phyloP scores from a whole-genome alignment of 35 echinoderm and acorn worm species.

The Stichopus chloronotus region DNA sequence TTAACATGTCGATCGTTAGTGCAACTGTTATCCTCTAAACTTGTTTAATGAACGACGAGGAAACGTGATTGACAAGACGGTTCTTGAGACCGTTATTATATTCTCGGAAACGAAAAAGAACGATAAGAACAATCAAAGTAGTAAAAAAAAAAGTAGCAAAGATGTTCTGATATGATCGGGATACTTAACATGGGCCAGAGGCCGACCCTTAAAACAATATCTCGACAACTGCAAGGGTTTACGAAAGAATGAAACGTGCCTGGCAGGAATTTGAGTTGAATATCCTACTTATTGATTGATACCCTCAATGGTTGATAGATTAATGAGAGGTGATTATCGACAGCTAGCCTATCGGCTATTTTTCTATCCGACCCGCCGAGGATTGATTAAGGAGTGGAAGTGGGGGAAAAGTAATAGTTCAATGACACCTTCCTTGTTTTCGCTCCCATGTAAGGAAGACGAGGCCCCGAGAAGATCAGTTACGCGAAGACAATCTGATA shows the following conservation, averaged over 20 bases:
- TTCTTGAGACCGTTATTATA: too few relatives aligned
- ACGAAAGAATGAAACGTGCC: conserved; percentile 21
- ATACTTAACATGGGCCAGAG: too few relatives aligned
- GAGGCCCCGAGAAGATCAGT: background rate
- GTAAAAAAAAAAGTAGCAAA: too few relatives aligned
- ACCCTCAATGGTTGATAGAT: conserved; percentile 39
- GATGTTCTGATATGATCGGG: too few relatives aligned
- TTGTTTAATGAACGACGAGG: too few relatives aligned
- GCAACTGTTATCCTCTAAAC: too few relatives aligned
- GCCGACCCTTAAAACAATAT: too few relatives aligned
- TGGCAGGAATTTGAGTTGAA: background rate
- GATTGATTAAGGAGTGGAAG: conserved; percentile 29
- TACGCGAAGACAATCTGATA: background rate
- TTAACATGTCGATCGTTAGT: too few relatives aligned
- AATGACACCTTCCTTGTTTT: conserved; percentile 38
- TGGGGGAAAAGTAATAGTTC: conserved; percentile 29
- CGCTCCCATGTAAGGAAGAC: background rate
- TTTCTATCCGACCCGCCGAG: background rate
- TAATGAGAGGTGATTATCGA: conserved; percentile 51
- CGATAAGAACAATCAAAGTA: too few relatives aligned
- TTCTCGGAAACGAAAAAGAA: too few relatives aligned
- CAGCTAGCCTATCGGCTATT: conserved; percentile 4
- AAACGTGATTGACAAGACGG: too few relatives aligned
- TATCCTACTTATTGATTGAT: conserved; percentile 34
- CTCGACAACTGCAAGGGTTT: too few relatives aligned